Conservation (phyloP, 2,888 invertebrate genomes). For the Heliconius ismenius region DNA sequence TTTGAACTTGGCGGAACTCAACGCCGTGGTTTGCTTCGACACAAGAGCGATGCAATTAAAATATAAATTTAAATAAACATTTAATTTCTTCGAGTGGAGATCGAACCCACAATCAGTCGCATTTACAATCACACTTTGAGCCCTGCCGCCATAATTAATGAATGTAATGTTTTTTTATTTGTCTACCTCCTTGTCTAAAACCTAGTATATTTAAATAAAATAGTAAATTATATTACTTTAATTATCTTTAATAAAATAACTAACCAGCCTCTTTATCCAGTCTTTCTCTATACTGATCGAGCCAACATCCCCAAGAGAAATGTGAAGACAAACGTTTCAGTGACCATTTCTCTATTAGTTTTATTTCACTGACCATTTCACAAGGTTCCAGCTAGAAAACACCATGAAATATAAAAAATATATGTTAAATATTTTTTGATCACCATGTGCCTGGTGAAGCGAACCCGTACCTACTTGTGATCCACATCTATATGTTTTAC, state of each 20-base stretch:
- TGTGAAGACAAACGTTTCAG: constrained; percentile 73
- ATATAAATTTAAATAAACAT: no score
- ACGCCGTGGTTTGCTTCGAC: no score
- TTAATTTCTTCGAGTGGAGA: not conserved
- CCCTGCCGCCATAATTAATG: not conserved
- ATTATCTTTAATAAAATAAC: constrained; percentile 10
- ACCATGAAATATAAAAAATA: no score
- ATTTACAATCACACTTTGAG: not conserved
- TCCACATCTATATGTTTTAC: no score
- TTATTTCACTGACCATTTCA: constrained; percentile 66
- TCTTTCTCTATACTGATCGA: constrained; percentile 73
- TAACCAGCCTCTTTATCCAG: constrained; percentile 73
- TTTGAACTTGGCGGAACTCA: no score
- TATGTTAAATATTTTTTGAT: no score
- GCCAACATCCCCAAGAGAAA: constrained; percentile 74
- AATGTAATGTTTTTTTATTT: no score
- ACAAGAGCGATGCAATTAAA: not conserved
- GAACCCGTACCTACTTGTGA: no score
- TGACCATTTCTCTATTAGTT: constrained; percentile 76
- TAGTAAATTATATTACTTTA: not conserved
- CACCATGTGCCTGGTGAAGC: no score
- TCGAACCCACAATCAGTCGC: not conserved
- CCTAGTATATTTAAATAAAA: no score
- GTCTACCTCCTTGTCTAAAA: no score
- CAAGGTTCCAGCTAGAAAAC: constrained; percentile 63